Evolutionary conservation across 2,113 vertebrate species (phyloP), one percentile per base, ranked within the genome.

Genomic region (Oriolus oriolus): DNA sequence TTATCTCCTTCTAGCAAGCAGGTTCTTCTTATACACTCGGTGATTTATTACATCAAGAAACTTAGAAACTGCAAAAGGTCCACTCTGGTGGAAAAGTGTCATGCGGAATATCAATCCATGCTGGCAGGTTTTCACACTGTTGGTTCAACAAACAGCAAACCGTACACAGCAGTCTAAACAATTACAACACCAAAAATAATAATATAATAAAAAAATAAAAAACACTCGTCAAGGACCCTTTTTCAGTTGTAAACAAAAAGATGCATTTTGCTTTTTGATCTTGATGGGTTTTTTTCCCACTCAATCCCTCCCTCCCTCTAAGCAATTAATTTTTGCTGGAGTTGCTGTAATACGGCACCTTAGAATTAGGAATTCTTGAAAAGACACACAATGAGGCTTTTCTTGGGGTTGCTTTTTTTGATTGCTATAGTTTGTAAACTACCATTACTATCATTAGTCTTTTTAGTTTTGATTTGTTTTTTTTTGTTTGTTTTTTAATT

Each of bases 81-180:
- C 98, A 97, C 93, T 97, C 96, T 91, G 95, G 97, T 98, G 98
- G 98, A 98, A 97, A 98, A 97, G 97, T 97, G 96, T 98, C 98
- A 98, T 98, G 98, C 98, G 96, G 98, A 98, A 98, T 98, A 97
- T 98, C 98, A 98, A 98, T 98, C 98, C 98, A 98, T 98, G 98
- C 98, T 98, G 98, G 98, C 98, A 98, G 97, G 98, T 98, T 98
- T 98, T 98, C 98, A 98, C 98, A 98, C 98, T 98, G 98, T 98
- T 98, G 98, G 96, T 98, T 98, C 98, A 98, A 98, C 98, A 98
- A 98, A 98, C 98, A 98, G 98, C 98, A 98, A 98, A 98, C 98
- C 98, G 95, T 98, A 98, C 98, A 98, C 98, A 98, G 98, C 98
- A 98, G 97, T 98, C 98, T 98, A 98, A 98, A 98, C 98, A 98